Percentiles rank a stretch among this genome's conserved stretches.
phyloP scores from a whole-genome alignment of 2,797 vertebrate genomes.

The Liasis olivaceus region DNA sequence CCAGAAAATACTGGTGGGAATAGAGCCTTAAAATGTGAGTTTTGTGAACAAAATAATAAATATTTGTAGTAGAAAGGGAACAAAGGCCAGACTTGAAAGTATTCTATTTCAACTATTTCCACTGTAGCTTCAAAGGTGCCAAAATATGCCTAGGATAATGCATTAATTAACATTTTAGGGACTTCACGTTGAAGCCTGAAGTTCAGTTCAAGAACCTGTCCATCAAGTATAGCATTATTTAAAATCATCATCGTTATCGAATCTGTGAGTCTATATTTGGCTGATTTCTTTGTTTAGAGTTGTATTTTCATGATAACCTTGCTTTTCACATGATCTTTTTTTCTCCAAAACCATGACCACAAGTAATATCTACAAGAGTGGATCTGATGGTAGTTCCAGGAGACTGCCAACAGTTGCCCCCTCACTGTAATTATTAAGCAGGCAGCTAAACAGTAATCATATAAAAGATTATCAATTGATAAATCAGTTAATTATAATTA shows the following conservation, averaged over 20 bases:
- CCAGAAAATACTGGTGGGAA: conserved; percentile 48
- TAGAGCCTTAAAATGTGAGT: conserved; percentile 59
- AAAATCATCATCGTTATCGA: conserved; percentile 37
- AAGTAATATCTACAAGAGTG: conserved; percentile 7
- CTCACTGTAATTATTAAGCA: neutral
- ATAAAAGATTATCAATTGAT: neutral
- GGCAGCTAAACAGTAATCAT: neutral
- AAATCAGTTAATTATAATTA: neutral
- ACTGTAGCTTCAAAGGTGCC: conserved; percentile 57
- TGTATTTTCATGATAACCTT: conserved; percentile 38
- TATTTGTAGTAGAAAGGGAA: conserved; percentile 59
- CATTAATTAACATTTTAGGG: conserved; percentile 48
- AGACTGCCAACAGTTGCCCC: neutral
- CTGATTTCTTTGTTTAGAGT: conserved; percentile 29
- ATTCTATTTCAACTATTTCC: conserved; percentile 66
- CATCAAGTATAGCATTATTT: conserved; percentile 27
- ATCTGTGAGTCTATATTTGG: conserved; percentile 18
- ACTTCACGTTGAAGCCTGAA: conserved; percentile 55
- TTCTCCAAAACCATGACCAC: conserved; percentile 41
- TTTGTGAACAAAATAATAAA: conserved; percentile 64
- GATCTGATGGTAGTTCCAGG: neutral
- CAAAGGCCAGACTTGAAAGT: conserved; percentile 61
- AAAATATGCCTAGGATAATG: conserved; percentile 51
- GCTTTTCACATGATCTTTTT: conserved; percentile 35
- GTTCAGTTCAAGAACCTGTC: conserved; percentile 39